A percentile compares a stretch with the other conserved stretches of the same genome.
phyloP scores from a whole-genome alignment of 1,140 invertebrate genomes.

The Babylonia areolata region DNA sequence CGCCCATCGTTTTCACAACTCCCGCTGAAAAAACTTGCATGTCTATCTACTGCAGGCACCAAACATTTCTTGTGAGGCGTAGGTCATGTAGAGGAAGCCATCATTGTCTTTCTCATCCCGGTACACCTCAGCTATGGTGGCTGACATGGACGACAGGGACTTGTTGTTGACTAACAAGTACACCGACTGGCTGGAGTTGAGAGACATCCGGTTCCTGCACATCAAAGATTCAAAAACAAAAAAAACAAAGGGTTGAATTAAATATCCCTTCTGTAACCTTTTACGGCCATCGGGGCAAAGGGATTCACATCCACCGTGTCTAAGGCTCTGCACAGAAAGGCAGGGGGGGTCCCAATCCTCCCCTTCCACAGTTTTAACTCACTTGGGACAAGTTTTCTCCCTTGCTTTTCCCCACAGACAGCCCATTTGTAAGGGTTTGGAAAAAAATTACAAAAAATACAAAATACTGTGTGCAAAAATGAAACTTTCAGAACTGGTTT shows the following conservation, averaged over 20 bases:
- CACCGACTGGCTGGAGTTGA: conserved; percentile 82
- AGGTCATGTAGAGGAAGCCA: conserved; percentile 90
- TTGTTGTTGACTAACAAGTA: conserved; percentile 89
- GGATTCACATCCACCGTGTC: no score
- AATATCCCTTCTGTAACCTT: neutral
- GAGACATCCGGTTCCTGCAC: conserved; percentile 70
- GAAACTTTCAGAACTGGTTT: no score
- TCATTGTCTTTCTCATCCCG: conserved; percentile 85
- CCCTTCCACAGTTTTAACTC: no score
- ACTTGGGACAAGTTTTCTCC: no score
- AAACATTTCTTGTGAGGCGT: conserved; percentile 92
- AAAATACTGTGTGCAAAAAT: no score
- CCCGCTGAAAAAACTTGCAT: neutral
- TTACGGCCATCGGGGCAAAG: neutral
- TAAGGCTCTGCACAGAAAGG: no score
- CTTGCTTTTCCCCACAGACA: no score
- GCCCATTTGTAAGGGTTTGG: no score
- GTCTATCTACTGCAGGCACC: conserved; percentile 73
- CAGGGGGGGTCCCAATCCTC: no score
- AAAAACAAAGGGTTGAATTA: no score
- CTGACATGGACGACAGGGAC: conserved; percentile 86
- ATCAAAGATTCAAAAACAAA: neutral
- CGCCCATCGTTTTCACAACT: neutral
- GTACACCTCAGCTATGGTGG: conserved; percentile 88
- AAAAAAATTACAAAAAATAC: no score